Evolutionary conservation across 2,888 invertebrate species (phyloP).

Genomic region (Phyllotreta striolata): DNA sequence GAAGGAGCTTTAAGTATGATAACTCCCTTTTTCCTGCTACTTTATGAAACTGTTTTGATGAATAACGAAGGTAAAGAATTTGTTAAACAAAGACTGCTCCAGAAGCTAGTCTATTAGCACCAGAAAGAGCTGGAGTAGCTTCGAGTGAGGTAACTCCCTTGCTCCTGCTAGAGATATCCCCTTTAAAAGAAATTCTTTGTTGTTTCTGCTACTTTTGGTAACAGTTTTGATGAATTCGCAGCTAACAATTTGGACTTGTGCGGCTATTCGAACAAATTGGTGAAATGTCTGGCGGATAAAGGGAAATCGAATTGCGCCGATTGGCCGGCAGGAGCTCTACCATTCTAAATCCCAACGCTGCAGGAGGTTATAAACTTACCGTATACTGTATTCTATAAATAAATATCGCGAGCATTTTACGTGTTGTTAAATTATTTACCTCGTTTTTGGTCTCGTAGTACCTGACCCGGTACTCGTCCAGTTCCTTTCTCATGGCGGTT

Average conservation of each 20-base stretch:
- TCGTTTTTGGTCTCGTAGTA: conserved; percentile 64
- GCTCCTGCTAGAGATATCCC: too few species aligned
- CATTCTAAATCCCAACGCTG: conserved; percentile 50
- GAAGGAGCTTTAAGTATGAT: too few species aligned
- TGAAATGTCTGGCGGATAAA: conserved; percentile 74
- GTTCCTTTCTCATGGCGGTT: conserved; percentile 37
- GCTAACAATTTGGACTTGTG: conserved; percentile 70
- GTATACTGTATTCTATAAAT: conserved; percentile 1
- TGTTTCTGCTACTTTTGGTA: too few species aligned
- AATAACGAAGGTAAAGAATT: too few species aligned
- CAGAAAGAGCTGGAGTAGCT: too few species aligned
- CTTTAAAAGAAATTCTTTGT: too few species aligned
- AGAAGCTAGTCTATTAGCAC: too few species aligned
- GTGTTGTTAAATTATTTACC: conserved; percentile 54
- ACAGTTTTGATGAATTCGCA: too few species aligned
- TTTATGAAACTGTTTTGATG: too few species aligned
- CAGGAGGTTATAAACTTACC: background rate
- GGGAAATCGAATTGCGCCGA: conserved; percentile 79
- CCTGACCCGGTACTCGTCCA: conserved; percentile 47
- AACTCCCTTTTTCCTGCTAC: too few species aligned
- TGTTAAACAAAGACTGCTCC: too few species aligned
- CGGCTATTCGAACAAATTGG: conserved; percentile 69
- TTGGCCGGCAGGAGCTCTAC: conserved; percentile 68
- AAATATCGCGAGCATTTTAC: background rate
- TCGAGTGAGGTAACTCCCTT: too few species aligned